These are phyloP conservation scores for Conchocele bisecta DNA, from an alignment of 2,888 invertebrate genomes.

Conservation along the genomic window DNA sequence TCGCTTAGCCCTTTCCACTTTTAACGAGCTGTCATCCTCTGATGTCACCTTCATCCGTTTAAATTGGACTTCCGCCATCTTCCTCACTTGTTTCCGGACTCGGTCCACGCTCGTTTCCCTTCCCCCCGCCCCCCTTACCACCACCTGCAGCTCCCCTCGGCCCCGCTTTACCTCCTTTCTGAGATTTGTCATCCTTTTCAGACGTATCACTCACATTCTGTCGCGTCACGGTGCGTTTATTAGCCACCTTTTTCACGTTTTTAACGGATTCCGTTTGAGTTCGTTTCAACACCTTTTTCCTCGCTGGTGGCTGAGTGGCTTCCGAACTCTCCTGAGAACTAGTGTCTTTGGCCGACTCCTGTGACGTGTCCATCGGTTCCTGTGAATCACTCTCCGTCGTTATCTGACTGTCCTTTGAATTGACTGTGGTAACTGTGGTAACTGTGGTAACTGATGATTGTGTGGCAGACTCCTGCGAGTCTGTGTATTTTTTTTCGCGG, in stretches of 20 bases:
- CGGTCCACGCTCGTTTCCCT: constrained; percentile 29
- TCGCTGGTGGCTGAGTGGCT: constrained; percentile 37
- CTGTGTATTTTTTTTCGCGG: too few species aligned
- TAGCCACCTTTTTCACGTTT: constrained; percentile 7
- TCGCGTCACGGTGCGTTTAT: constrained; percentile 22
- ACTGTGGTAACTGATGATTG: too few species aligned
- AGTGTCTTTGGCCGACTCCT: constrained; percentile 24
- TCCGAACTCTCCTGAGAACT: constrained; percentile 29
- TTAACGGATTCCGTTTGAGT: constrained; percentile 36
- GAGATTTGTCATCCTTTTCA: constrained; percentile 16
- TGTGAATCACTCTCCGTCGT: constrained; percentile 33
- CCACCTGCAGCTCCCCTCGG: constrained; percentile 45
- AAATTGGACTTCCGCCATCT: constrained; percentile 16
- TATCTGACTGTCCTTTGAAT: too few species aligned
- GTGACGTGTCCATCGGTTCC: constrained; percentile 30
- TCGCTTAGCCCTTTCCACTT: constrained; percentile 7
- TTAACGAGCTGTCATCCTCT: constrained; percentile 25
- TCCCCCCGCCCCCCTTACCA: constrained; percentile 48
- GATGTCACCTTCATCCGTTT: constrained; percentile 21
- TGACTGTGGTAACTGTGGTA: too few species aligned
- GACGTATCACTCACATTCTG: constrained; percentile 19
- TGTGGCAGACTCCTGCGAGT: too few species aligned
- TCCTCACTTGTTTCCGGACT: constrained; percentile 29
- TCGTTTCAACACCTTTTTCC: constrained; percentile 50
- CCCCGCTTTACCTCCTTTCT: constrained; percentile 23